A percentile compares a stretch with the other conserved stretches of the same genome.
Conservation (phyloP, 2,888 invertebrate species). For the Epistrophe grossulariae region DNA sequence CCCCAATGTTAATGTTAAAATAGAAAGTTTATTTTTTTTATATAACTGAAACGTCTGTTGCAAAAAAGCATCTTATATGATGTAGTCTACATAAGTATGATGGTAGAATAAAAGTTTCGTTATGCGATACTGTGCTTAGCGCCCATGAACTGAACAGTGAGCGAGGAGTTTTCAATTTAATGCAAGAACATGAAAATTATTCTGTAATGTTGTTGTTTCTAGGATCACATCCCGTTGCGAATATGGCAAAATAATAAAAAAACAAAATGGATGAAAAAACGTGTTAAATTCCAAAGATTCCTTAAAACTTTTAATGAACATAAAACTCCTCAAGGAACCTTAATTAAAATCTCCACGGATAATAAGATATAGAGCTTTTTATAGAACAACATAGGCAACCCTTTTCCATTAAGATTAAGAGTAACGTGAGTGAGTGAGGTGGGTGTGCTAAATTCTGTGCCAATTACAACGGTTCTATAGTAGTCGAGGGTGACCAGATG, state of each 20-base stretch:
- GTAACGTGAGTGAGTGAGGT: background rate
- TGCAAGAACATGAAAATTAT: constrained; percentile 49
- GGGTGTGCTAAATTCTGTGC: constrained; percentile 15
- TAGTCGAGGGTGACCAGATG: background rate
- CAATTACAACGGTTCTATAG: background rate
- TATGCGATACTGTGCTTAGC: constrained; percentile 55
- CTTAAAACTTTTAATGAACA: constrained; percentile 75
- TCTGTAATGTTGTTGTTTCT: constrained; percentile 47
- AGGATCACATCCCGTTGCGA: constrained; percentile 35
- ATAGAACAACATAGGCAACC: constrained; percentile 28
- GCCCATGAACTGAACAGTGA: too few species aligned
- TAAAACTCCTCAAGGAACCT: constrained; percentile 74
- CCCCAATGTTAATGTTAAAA: constrained; percentile 12
- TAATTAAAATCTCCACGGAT: constrained; percentile 70
- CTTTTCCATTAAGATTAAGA: constrained; percentile 14
- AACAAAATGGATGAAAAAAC: constrained; percentile 11
- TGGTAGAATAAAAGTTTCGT: constrained; percentile 54
- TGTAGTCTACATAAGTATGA: constrained; percentile 17
- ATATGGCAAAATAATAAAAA: background rate
- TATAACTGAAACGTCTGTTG: constrained; percentile 28
- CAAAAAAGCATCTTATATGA: background rate
- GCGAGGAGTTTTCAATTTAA: constrained; percentile 22
- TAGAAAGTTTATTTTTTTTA: constrained; percentile 18
- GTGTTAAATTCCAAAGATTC: constrained; percentile 71
- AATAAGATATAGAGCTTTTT: constrained; percentile 49